Evolutionary conservation across 2,797 vertebrate species (phyloP).

Genomic region (Danio albolineatus): DNA sequence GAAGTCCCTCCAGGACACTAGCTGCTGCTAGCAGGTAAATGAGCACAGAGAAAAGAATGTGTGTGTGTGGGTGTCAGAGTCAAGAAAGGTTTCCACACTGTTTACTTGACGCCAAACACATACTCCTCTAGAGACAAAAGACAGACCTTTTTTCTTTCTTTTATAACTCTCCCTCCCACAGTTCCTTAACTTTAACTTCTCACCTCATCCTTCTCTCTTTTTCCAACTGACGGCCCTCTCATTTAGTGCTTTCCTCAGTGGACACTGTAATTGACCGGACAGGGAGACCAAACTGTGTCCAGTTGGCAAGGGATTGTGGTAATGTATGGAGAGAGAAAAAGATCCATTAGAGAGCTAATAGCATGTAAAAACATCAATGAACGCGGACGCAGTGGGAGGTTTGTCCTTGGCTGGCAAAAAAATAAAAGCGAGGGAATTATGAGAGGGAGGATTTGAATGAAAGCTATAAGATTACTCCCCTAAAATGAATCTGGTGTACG

Average conservation of each 20-base stretch:
- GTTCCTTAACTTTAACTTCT: not conserved
- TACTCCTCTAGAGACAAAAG: slow-evolving; percentile 20
- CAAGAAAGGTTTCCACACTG: slow-evolving; percentile 27
- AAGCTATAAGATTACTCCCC: slow-evolving; percentile 1
- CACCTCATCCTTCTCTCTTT: slow-evolving; percentile 1
- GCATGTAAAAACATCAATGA: slow-evolving; percentile 25
- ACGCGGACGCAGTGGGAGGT: not conserved
- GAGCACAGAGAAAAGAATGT: slow-evolving; percentile 6
- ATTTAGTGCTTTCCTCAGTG: slow-evolving; percentile 2
- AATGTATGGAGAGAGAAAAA: slow-evolving; percentile 2
- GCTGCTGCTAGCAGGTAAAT: slow-evolving; percentile 30
- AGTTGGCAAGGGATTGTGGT: slow-evolving; percentile 23
- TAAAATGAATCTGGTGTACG: not conserved
- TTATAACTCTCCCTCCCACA: slow-evolving; percentile 6
- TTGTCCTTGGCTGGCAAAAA: slow-evolving; percentile 28
- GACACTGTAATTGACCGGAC: slow-evolving; percentile 15
- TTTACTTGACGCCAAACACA: slow-evolving; percentile 34
- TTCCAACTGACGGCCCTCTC: not conserved
- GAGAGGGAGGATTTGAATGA: not conserved
- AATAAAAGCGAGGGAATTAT: not conserved
- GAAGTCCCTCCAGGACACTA: slow-evolving; percentile 6
- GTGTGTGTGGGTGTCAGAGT: slow-evolving; percentile 16
- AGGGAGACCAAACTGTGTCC: not conserved
- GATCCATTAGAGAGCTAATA: slow-evolving; percentile 23
- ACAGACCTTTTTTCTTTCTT: slow-evolving; percentile 19